A percentile compares a stretch with the other conserved stretches of the same genome.
Conservation (phyloP, 2,888 invertebrate species). For the Ganaspis brasiliensis region DNA sequence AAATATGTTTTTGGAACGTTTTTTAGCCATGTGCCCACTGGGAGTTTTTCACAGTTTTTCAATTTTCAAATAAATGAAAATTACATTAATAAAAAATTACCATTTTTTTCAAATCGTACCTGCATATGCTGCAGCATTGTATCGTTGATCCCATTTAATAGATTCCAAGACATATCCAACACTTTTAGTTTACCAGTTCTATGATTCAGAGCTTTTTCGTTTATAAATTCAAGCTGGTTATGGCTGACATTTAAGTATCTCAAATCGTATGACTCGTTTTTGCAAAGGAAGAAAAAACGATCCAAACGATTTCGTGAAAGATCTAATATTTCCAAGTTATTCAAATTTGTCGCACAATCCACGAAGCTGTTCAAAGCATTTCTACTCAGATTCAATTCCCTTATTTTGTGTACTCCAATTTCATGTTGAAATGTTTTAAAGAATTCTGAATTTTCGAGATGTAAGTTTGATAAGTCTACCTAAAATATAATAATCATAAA, state of each 20-base stretch:
- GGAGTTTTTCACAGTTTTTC: no score
- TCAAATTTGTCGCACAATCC: conserved; percentile 85
- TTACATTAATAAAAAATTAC: no score
- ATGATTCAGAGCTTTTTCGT: conserved; percentile 75
- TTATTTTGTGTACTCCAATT: conserved; percentile 69
- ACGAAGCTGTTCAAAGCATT: conserved; percentile 77
- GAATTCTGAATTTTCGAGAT: conserved; percentile 74
- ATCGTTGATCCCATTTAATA: conserved; percentile 73
- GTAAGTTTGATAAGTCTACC: conserved; percentile 72
- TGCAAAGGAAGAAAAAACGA: conserved; percentile 84
- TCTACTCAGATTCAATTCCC: conserved; percentile 72
- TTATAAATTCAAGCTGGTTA: conserved; percentile 91
- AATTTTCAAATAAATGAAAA: no score
- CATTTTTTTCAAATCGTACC: conserved; percentile 62
- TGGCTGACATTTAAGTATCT: conserved; percentile 93
- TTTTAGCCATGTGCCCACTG: no score
- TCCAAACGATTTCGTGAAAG: conserved; percentile 91
- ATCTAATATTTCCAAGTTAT: conserved; percentile 90
- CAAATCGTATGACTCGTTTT: conserved; percentile 89
- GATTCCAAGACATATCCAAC: conserved; percentile 76
- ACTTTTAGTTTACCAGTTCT: conserved; percentile 72
- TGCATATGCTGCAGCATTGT: conserved; percentile 76
- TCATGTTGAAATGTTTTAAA: conserved; percentile 69
- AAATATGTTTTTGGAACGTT: no score
- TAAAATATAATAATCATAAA: conserved; percentile 57